Evolutionary conservation across 2,888 invertebrate species (phyloP).

Genomic region (Amphiduros pacificus): DNA sequence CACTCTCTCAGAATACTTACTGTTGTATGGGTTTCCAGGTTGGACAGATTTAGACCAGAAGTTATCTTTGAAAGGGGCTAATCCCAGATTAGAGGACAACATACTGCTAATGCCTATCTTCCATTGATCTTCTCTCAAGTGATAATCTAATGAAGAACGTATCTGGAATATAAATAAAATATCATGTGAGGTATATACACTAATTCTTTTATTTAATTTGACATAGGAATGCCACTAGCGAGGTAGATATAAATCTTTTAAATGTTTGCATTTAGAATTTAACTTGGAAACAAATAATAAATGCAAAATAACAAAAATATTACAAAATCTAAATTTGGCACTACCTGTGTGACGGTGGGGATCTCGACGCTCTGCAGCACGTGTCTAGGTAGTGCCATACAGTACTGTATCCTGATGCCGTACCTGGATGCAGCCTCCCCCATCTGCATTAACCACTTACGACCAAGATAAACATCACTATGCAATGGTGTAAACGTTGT

Average conservation of each 20-base stretch:
- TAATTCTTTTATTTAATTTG: too few species aligned
- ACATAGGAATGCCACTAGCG: too few species aligned
- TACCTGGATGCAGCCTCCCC: conserved; percentile 30
- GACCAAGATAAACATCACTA: conserved; percentile 29
- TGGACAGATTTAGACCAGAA: conserved; percentile 45
- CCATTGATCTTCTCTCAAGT: conserved; percentile 39
- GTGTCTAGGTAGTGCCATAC: conserved; percentile 36
- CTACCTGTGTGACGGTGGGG: conserved; percentile 35
- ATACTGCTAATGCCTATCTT: conserved; percentile 44
- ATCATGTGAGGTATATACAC: too few species aligned
- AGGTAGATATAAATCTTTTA: too few species aligned
- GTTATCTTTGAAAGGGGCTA: conserved; percentile 48
- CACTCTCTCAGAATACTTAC: too few species aligned
- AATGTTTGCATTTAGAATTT: too few species aligned
- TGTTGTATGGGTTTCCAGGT: conserved; percentile 42
- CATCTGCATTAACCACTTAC: conserved; percentile 37
- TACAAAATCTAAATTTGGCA: neutral
- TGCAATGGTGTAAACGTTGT: conserved; percentile 25
- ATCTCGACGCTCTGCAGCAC: conserved; percentile 33
- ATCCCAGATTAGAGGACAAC: conserved; percentile 39
- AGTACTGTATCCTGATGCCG: conserved; percentile 38
- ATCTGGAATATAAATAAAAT: conserved; percentile 29
- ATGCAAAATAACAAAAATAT: neutral
- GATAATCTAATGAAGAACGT: conserved; percentile 43
- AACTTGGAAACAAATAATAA: too few species aligned